Percentiles rank a stretch among this genome's conserved stretches.
phyloP scores from a whole-genome alignment of 2,113 vertebrate genomes.

The Bujurquina vittata region DNA sequence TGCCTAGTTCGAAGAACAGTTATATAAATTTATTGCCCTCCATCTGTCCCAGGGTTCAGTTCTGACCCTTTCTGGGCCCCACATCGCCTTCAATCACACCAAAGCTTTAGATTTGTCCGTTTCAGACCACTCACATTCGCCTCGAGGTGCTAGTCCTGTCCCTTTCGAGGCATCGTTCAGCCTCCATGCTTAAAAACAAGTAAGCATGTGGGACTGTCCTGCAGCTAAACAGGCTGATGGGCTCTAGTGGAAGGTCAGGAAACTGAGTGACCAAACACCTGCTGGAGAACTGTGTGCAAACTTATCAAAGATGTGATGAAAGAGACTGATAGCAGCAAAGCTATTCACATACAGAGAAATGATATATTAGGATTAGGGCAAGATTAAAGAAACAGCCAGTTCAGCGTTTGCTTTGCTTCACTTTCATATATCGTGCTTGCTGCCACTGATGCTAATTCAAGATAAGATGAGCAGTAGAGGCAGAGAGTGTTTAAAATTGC shows the following conservation, averaged over 20 bases:
- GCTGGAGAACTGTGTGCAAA: neutral
- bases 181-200: slow-evolving; percentile 25
- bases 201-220: neutral
- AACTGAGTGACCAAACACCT: neutral
- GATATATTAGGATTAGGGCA: neutral
- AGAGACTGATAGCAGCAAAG: slow-evolving; percentile 10
- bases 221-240: neutral
- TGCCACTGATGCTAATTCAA: slow-evolving; percentile 45
- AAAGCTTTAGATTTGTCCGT: slow-evolving; percentile 52
- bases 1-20: slow-evolving; percentile 38
- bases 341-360: slow-evolving; percentile 20
- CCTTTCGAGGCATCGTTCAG: slow-evolving; percentile 6
- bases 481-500: neutral
- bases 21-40: slow-evolving; percentile 23
- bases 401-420: slow-evolving; percentile 35
- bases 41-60: slow-evolving; percentile 27
- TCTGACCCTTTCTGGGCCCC: slow-evolving; percentile 4
- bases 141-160: slow-evolving; percentile 35
- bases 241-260: slow-evolving; percentile 15
- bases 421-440: slow-evolving; percentile 29
- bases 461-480: slow-evolving; percentile 40
- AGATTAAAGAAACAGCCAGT: slow-evolving; percentile 55
- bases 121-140: slow-evolving; percentile 45
- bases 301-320: neutral
- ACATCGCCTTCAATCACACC: slow-evolving; percentile 45